These are phyloP conservation scores for Brienomyrus longianalis DNA, from an alignment of 2,113 vertebrate species.

Conservation along the genomic window DNA sequence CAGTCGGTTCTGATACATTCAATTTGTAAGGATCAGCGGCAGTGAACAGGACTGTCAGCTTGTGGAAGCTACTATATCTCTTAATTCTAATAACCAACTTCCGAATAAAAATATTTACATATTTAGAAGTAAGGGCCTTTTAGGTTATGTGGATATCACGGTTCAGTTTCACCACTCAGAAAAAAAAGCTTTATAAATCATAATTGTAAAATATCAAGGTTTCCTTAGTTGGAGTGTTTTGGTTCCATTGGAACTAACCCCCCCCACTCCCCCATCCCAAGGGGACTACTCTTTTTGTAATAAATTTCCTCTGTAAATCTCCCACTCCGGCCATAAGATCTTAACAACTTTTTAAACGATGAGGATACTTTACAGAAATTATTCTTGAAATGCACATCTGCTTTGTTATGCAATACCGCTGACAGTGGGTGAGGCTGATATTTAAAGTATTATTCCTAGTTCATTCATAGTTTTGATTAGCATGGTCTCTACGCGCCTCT, in stretches of 20 bases:
- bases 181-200: background rate
- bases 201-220: background rate
- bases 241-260: constrained; percentile 9
- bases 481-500: background rate
- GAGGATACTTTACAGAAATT: constrained; percentile 37
- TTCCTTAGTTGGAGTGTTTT: constrained; percentile 17
- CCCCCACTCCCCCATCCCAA: constrained; percentile 42
- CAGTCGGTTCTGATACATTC: background rate
- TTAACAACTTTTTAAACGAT: constrained; percentile 21
- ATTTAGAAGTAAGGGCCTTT: background rate
- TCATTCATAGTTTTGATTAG: background rate
- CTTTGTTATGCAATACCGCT: constrained; percentile 39
- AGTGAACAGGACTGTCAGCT: background rate
- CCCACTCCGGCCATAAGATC: constrained; percentile 37
- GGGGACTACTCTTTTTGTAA: constrained; percentile 54
- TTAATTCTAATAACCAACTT: background rate
- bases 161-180: background rate
- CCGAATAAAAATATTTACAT: background rate
- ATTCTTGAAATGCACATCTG: constrained; percentile 51
- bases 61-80: background rate
- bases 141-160: background rate
- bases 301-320: constrained; percentile 62
- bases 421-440: constrained; percentile 18
- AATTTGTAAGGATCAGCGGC: background rate
- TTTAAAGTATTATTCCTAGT: constrained; percentile 30